phyloP scores from a whole-genome alignment of 1,140 invertebrate genomes.

The Cephus cinctus region DNA sequence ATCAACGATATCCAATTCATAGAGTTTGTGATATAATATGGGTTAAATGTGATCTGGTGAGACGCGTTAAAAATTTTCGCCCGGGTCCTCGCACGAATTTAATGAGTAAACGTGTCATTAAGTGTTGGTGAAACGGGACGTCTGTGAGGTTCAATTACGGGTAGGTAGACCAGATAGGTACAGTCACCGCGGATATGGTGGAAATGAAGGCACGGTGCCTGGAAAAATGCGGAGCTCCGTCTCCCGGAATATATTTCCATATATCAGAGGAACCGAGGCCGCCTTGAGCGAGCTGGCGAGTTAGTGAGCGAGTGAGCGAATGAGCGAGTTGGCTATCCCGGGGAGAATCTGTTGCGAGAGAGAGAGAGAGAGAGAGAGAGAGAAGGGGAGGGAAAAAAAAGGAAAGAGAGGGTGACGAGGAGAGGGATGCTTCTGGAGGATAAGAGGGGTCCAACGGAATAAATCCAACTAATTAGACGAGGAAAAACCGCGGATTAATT shows the following conservation, averaged over 20 bases:
- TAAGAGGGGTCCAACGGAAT: conserved; percentile 53
- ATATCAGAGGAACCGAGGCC: conserved; percentile 46
- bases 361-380: conserved; percentile 17
- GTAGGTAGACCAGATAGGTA: no score
- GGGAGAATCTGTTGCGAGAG: conserved; percentile 11
- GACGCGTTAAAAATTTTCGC: neutral
- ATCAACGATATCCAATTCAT: no score
- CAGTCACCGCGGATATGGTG: no score
- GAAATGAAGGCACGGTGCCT: conserved; percentile 50
- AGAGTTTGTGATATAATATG: no score
- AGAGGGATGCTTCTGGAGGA: conserved; percentile 31
- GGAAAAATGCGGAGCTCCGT: conserved; percentile 54
- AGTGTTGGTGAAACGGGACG: conserved; percentile 24
- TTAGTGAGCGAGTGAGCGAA: conserved; percentile 27
- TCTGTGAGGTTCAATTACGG: no score
- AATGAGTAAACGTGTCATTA: conserved; percentile 50
- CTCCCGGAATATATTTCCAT: conserved; percentile 56
- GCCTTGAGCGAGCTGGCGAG: conserved; percentile 12
- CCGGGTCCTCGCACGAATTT: conserved; percentile 40
- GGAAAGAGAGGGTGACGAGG: conserved; percentile 10
- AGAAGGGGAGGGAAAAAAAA: conserved; percentile 17
- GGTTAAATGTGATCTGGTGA: no score
- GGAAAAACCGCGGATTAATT: conserved; percentile 56
- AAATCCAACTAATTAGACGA: conserved; percentile 57
- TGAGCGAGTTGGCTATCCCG: conserved; percentile 16